Percentiles rank a stretch among this genome's conserved stretches.
Conservation (phyloP, 2,797 vertebrate genomes). For the Sandelia bainsii region DNA sequence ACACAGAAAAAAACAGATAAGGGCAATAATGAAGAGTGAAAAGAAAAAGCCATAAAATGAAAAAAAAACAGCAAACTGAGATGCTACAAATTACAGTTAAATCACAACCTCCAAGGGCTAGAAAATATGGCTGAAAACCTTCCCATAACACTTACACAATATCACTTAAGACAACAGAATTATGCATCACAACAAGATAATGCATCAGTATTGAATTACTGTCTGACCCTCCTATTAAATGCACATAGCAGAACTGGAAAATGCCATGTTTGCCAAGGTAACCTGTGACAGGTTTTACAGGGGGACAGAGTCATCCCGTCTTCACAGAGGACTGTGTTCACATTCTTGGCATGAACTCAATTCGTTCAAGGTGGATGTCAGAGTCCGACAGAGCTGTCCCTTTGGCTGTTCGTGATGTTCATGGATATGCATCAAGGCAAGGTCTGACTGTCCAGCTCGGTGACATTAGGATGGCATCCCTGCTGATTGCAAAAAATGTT, state of each 20-base stretch:
- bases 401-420: conserved; percentile 42
- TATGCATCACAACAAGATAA: conserved; percentile 5
- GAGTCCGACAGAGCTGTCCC: conserved; percentile 47
- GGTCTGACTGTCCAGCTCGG: conserved; percentile 37
- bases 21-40: no score
- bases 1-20: not conserved
- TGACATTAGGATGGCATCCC: conserved; percentile 8
- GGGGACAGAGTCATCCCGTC: conserved; percentile 53
- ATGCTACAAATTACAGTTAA: no score
- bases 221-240: not conserved
- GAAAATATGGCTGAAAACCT: not conserved
- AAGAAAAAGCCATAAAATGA: no score
- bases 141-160: not conserved
- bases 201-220: not conserved
- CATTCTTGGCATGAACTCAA: conserved; percentile 66
- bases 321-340: conserved; percentile 46
- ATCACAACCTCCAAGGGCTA: no score
- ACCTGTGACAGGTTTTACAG: conserved; percentile 41
- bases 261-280: conserved; percentile 30
- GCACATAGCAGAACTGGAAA: conserved; percentile 10
- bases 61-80: no score
- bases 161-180: not conserved
- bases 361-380: conserved; percentile 54
- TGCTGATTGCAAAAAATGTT: conserved; percentile 30
- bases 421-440: conserved; percentile 44